These are phyloP conservation scores for Nomada fabriciana DNA, from an alignment of 2,888 invertebrate genomes.

Conservation along the genomic window DNA sequence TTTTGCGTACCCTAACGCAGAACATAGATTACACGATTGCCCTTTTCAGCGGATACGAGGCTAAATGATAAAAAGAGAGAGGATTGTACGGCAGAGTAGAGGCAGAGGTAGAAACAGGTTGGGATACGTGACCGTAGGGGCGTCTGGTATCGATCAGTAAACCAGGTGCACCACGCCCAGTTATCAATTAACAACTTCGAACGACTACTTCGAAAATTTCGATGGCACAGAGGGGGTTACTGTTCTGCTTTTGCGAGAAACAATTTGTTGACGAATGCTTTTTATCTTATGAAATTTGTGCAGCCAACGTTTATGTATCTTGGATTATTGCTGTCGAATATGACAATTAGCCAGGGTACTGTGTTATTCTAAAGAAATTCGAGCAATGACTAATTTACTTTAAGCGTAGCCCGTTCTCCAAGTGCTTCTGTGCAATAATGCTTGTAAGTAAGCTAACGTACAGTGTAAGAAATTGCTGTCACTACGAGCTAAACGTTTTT, in stretches of 20 bases:
- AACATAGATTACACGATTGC: conserved; percentile 41
- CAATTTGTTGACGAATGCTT: too few relatives aligned
- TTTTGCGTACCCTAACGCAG: conserved; percentile 9
- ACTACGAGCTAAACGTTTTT: too few relatives aligned
- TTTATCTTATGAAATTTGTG: too few relatives aligned
- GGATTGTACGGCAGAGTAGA: not conserved
- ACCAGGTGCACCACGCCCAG: conserved; percentile 78
- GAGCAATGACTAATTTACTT: too few relatives aligned
- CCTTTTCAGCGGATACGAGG: conserved; percentile 28
- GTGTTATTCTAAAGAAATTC: too few relatives aligned
- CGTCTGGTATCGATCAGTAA: conserved; percentile 78
- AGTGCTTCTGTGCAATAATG: too few relatives aligned
- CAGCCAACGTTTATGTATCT: too few relatives aligned
- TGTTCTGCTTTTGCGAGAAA: not conserved
- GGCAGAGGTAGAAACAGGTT: conserved; percentile 35
- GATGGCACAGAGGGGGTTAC: not conserved
- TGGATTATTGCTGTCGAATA: too few relatives aligned
- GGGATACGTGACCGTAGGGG: conserved; percentile 69
- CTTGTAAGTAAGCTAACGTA: too few relatives aligned
- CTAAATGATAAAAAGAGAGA: conserved; percentile 13
- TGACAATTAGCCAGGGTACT: too few relatives aligned
- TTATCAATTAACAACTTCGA: conserved; percentile 71
- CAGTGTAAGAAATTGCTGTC: too few relatives aligned
- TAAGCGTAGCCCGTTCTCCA: too few relatives aligned
- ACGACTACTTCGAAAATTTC: conserved; percentile 37